Evolutionary conservation across 2,113 vertebrate genomes (phyloP).

Genomic region (Platichthys flesus): DNA sequence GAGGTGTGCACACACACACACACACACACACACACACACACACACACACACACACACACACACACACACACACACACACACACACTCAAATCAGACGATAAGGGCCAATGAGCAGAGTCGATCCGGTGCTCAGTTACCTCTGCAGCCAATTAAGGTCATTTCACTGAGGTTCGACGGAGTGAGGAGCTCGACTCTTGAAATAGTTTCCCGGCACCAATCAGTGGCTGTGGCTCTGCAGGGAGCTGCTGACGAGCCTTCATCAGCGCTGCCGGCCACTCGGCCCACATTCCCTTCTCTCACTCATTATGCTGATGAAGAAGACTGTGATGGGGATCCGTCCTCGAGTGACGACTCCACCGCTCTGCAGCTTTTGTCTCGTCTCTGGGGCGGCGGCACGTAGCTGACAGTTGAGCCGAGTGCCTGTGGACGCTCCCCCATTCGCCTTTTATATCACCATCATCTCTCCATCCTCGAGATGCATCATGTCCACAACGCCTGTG

Average conservation of each 20-base stretch:
- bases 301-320: slow-evolving; percentile 77
- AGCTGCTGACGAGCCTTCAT: slow-evolving; percentile 73
- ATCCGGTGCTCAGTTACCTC: slow-evolving; percentile 41
- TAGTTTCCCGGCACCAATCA: slow-evolving; percentile 70
- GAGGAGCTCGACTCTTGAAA: slow-evolving; percentile 56
- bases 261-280: slow-evolving; percentile 71
- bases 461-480: slow-evolving; percentile 25
- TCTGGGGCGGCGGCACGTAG: slow-evolving; percentile 32
- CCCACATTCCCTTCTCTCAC: slow-evolving; percentile 59
- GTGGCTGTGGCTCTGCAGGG: slow-evolving; percentile 57
- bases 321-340: slow-evolving; percentile 60
- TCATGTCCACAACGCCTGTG: slow-evolving; percentile 47
- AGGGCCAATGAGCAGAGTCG: slow-evolving; percentile 20
- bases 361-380: slow-evolving; percentile 57
- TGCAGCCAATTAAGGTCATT: slow-evolving; percentile 63
- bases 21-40: background rate
- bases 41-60: background rate
- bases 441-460: slow-evolving; percentile 44
- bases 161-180: slow-evolving; percentile 58
- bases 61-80: background rate
- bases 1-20: background rate
- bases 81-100: background rate
- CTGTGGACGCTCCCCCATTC: slow-evolving; percentile 28
- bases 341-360: slow-evolving; percentile 58
- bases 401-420: background rate